Base-by-base conservation (phyloP, 2,888 invertebrate species). In the Neuroscelio doddi region DNA sequence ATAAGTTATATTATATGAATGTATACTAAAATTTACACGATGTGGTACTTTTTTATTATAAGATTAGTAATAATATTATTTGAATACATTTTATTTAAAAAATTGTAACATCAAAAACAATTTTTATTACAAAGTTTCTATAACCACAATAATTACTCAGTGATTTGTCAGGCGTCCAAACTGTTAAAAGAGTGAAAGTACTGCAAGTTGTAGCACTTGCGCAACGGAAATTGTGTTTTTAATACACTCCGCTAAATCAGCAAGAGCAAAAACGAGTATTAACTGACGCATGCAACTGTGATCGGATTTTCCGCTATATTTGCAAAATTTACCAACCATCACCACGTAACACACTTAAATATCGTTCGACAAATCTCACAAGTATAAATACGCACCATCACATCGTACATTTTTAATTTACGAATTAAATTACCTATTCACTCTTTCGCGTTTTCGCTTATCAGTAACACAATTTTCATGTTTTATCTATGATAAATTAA, bases 171-270 rank as follows among this genome's bases (percentile, higher is more conserved):
- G 42, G 29, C 27, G 27, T 44, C 21, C 14, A 1, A 27, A 27
- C 42, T 29, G 10, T 15, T 29, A 15, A 24, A 38, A 12, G 10
- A 34, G 46, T 26, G 36, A 16, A 24, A 53, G 32, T 39, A 38
- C 17, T 45, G 46, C 39, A 36, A 49, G 38, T 30, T 38, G 47
- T 24, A 29, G 15, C 10, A 38, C 29, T 55, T 39, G 47, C 3
- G 56, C 62, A 45, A 68, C 73, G 79, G 76, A 79, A 79, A 79
- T 79, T 76, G 77, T 76, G 78, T 78, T 79, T 79, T 80, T 79
- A 77, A 79, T 80, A 79, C 73, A 76, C 72, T 57, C 68, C 59
- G 75, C 71, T 78, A 77, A 79, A 80, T 79, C 79, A 80, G 74
- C 72, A 72, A 70, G 64, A 70, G 72, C 73, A 78, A 77, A 45